Conservation (phyloP, 2,797 vertebrate genomes). For the Poecilia velifera region DNA sequence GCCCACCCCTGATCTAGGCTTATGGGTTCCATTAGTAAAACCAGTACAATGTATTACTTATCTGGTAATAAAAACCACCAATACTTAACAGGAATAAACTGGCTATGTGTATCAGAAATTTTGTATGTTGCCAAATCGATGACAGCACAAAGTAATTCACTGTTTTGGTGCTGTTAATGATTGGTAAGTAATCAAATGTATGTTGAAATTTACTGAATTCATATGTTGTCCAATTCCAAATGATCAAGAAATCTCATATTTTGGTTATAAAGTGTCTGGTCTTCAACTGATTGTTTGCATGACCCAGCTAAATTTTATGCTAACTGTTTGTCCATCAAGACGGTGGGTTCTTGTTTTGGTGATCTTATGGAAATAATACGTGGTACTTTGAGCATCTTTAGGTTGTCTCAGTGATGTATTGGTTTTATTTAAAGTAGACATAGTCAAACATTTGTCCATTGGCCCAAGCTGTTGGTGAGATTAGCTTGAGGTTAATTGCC, state of each 20-base stretch:
- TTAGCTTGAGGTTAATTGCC: slow-evolving; percentile 19
- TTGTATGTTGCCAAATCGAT: background rate
- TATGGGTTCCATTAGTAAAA: background rate
- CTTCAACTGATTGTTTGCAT: background rate
- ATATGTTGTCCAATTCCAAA: background rate
- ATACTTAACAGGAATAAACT: background rate
- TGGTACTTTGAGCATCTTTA: too few relatives aligned
- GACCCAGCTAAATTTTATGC: background rate
- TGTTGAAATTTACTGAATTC: background rate
- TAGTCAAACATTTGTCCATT: slow-evolving; percentile 41
- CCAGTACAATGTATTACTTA: background rate
- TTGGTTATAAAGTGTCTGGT: background rate
- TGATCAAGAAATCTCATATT: background rate
- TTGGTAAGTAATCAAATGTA: background rate
- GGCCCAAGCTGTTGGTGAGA: slow-evolving; percentile 41
- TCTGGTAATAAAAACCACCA: background rate
- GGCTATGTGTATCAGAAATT: background rate
- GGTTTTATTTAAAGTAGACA: background rate
- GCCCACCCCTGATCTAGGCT: background rate
- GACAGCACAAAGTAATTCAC: background rate
- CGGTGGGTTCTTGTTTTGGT: background rate
- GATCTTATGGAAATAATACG: background rate
- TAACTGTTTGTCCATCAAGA: background rate
- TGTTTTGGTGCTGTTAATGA: background rate
- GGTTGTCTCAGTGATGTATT: background rate